Conservation (phyloP, 2,797 vertebrate species). For the Synaphobranchus kaupii region DNA sequence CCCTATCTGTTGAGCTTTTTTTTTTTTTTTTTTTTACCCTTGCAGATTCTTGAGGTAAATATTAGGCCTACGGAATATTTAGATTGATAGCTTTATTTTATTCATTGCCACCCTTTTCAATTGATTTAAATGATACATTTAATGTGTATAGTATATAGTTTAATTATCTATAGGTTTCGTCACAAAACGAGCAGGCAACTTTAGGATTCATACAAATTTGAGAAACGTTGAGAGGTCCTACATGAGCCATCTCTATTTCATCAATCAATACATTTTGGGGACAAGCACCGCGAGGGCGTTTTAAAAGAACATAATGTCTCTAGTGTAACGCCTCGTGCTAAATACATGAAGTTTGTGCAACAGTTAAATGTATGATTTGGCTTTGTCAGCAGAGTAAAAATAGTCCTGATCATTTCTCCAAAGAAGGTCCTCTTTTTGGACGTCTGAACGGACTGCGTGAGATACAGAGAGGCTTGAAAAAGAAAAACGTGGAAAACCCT, state of each 20-base stretch:
- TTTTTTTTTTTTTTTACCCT: background rate
- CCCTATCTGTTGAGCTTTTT: background rate
- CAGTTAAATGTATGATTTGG: background rate
- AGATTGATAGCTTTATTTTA: background rate
- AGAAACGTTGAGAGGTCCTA: background rate
- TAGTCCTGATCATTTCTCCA: background rate
- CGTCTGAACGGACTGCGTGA: background rate
- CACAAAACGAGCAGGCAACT: background rate
- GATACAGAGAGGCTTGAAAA: too few relatives aligned
- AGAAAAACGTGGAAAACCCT: too few relatives aligned
- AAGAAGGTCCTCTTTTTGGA: background rate
- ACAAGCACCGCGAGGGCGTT: background rate
- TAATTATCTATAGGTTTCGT: background rate
- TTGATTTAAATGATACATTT: background rate
- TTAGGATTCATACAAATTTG: background rate
- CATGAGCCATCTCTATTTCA: background rate
- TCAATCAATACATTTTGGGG: background rate
- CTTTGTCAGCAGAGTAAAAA: background rate
- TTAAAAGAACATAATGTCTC: background rate
- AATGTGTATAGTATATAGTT: background rate
- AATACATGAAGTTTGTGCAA: background rate
- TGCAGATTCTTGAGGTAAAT: background rate
- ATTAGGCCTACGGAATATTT: background rate
- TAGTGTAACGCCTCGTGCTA: background rate
- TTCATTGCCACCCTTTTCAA: background rate